phyloP scores from a whole-genome alignment of 2,113 vertebrate species.

The Saimiri boliviensis region DNA sequence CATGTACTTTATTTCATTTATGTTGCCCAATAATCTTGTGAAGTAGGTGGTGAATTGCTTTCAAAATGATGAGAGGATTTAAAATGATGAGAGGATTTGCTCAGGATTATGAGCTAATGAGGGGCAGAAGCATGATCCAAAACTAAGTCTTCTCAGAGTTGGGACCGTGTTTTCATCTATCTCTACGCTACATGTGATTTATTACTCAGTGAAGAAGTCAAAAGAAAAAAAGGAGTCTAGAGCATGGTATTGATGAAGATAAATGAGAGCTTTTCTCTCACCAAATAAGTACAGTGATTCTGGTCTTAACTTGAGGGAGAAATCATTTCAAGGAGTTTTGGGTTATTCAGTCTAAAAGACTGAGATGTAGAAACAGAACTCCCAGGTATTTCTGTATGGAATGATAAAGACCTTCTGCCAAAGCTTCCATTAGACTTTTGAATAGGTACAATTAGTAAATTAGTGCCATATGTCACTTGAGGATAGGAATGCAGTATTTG shows the following conservation, averaged over 20 bases:
- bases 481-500: neutral
- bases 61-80: constrained; percentile 40
- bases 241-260: neutral
- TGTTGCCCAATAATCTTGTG: neutral
- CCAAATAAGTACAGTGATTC: neutral
- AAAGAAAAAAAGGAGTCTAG: neutral
- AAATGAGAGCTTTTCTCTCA: neutral
- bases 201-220: neutral
- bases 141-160: neutral
- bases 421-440: neutral
- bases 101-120: neutral
- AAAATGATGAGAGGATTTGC: constrained; percentile 31
- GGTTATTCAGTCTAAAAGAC: neutral
- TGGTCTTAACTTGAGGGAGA: neutral
- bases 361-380: neutral
- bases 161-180: neutral
- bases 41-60: neutral
- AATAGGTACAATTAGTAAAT: neutral
- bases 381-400: neutral
- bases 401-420: neutral
- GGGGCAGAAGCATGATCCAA: neutral
- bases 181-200: neutral
- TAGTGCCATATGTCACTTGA: neutral
- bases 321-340: neutral
- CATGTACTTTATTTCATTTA: constrained; percentile 3